Percentiles rank a stretch among this genome's conserved stretches.
Conservation (phyloP, 2,113 vertebrate genomes). For the Abramis brama region DNA sequence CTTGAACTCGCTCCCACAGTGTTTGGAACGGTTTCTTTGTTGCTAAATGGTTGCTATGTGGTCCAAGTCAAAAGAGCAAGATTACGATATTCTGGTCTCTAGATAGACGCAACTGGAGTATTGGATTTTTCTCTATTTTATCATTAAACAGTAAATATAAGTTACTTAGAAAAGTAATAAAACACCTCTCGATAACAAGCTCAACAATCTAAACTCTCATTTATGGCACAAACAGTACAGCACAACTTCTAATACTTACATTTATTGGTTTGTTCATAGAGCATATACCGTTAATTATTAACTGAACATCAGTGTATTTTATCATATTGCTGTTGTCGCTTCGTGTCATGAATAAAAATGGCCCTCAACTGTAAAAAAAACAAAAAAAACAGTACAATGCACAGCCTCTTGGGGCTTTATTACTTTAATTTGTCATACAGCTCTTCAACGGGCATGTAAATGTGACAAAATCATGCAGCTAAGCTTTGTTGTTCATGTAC, state of each 20-base stretch:
- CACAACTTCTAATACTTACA: background rate
- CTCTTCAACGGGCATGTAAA: slow-evolving; percentile 15
- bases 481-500: slow-evolving; percentile 12
- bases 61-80: too few species aligned
- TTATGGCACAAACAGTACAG: background rate
- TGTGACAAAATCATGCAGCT: slow-evolving; percentile 21
- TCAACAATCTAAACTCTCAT: background rate
- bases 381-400: background rate
- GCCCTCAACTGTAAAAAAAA: background rate
- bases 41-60: too few species aligned
- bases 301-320: background rate
- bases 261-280: background rate
- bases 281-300: background rate
- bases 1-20: too few species aligned
- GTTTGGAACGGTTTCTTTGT: too few species aligned
- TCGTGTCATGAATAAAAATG: background rate
- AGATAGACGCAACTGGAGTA: too few species aligned
- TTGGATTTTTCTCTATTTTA: too few species aligned
- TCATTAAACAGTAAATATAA: too few species aligned
- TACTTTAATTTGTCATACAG: slow-evolving; percentile 28
- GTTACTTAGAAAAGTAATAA: background rate
- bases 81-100: too few species aligned
- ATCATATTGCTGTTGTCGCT: background rate
- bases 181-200: background rate
- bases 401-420: background rate